Percentiles rank a stretch among this genome's conserved stretches.
Conservation (phyloP, 2,797 vertebrate species). For the Falco concolor region DNA sequence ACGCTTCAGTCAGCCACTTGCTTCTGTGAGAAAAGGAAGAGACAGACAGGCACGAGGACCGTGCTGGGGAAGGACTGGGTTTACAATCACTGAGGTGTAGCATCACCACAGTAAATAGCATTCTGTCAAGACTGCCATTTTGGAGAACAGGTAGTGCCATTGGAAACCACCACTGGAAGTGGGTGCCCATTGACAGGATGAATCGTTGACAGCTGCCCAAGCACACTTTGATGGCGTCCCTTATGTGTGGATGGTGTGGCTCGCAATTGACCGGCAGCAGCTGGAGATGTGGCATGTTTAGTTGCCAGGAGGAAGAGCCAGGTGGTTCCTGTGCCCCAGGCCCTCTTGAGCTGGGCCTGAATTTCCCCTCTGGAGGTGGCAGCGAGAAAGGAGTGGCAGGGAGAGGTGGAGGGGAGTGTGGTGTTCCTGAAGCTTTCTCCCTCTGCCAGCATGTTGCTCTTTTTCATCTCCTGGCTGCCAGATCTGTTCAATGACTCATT, state of each 20-base stretch:
- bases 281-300: background rate
- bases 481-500: background rate
- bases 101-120: background rate
- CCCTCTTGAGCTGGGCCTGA: background rate
- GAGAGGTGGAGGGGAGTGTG: background rate
- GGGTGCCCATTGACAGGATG: background rate
- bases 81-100: background rate
- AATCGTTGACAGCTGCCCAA: background rate
- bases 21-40: background rate
- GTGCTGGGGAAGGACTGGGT: background rate
- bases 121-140: background rate
- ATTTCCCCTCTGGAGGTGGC: background rate
- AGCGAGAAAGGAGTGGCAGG: background rate
- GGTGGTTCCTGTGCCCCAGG: accelerated
- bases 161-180: accelerated
- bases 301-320: background rate
- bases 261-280: accelerated
- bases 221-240: background rate
- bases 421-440: background rate
- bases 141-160: background rate
- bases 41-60: accelerated
- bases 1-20: background rate
- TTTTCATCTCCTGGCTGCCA: background rate
- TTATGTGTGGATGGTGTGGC: accelerated
- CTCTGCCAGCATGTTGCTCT: background rate